phyloP scores from a whole-genome alignment of 1,140 invertebrate species.

The Oryzaephilus surinamensis region DNA sequence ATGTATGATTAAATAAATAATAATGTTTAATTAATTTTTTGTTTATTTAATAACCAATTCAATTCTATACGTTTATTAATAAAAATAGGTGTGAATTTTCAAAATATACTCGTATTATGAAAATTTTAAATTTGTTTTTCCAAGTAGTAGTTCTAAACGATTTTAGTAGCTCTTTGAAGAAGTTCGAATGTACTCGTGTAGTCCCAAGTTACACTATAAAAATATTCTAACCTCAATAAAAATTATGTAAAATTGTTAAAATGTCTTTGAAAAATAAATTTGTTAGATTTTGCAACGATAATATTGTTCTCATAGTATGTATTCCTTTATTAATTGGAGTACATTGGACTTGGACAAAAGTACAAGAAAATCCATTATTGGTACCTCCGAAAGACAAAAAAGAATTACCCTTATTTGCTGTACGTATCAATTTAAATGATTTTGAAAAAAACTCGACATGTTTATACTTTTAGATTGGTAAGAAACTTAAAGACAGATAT shows the following conservation, averaged over 20 bases:
- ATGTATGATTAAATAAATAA: too few relatives aligned
- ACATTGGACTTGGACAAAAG: slow-evolving; percentile 42
- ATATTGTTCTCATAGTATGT: slow-evolving; percentile 39
- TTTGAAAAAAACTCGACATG: slow-evolving; percentile 5
- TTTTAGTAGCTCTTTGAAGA: too few relatives aligned
- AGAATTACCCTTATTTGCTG: slow-evolving; percentile 34
- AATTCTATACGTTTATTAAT: too few relatives aligned
- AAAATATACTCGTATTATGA: too few relatives aligned
- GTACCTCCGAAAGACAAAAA: slow-evolving; percentile 38
- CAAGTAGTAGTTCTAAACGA: too few relatives aligned
- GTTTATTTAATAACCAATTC: too few relatives aligned
- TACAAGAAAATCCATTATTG: slow-evolving; percentile 40
- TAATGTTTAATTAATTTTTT: too few relatives aligned
- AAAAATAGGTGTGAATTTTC: too few relatives aligned
- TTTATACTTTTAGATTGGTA: neutral
- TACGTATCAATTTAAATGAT: slow-evolving; percentile 22
- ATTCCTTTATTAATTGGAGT: slow-evolving; percentile 38
- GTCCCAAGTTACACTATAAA: too few relatives aligned
- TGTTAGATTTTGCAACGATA: slow-evolving; percentile 34
- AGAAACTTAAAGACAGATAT: neutral
- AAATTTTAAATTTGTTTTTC: too few relatives aligned
- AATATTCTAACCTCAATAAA: too few relatives aligned
- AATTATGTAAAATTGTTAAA: neutral
- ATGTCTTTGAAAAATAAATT: slow-evolving; percentile 11
- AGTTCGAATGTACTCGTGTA: too few relatives aligned